Percentiles rank a stretch among this genome's conserved stretches.
Conservation (phyloP, 2,888 invertebrate species). For the Drosophila ezoana region DNA sequence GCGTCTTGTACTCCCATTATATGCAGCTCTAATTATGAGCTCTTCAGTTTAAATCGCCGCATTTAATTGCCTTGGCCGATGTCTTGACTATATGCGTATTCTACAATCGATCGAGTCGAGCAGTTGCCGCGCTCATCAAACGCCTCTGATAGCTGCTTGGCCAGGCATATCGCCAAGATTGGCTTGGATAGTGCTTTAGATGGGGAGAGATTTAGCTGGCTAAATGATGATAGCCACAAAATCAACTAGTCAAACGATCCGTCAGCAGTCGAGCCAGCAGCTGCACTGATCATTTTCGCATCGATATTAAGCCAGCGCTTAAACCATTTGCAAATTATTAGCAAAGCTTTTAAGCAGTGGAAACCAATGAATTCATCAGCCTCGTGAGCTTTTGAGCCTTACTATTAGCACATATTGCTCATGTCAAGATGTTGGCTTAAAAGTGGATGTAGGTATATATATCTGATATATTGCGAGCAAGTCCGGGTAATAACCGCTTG, state of each 20-base stretch:
- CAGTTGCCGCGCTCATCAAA: slow-evolving; percentile 30
- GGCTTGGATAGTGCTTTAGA: not conserved
- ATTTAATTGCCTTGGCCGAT: slow-evolving; percentile 49
- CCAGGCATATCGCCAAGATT: not conserved
- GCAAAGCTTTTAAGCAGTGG: slow-evolving; percentile 1
- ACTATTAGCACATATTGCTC: too few relatives aligned
- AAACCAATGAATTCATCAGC: too few relatives aligned
- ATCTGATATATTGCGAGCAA: too few relatives aligned
- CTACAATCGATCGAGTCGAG: slow-evolving; percentile 23
- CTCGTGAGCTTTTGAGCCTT: too few relatives aligned
- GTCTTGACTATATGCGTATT: slow-evolving; percentile 5
- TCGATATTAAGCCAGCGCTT: too few relatives aligned
- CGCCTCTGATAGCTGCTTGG: slow-evolving; percentile 4
- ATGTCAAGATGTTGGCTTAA: too few relatives aligned
- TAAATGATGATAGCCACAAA: slow-evolving; percentile 1
- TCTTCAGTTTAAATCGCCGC: slow-evolving; percentile 62
- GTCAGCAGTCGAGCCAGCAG: not conserved
- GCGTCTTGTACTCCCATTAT: slow-evolving; percentile 30
- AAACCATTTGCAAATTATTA: not conserved
- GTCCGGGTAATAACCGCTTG: too few relatives aligned
- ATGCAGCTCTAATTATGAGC: slow-evolving; percentile 45
- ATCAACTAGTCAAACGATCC: not conserved
- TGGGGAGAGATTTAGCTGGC: slow-evolving; percentile 10
- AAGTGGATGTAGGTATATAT: too few relatives aligned
- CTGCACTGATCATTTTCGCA: too few relatives aligned